phyloP scores from a whole-genome alignment of 2,888 invertebrate genomes.

The Drosophila affinis region DNA sequence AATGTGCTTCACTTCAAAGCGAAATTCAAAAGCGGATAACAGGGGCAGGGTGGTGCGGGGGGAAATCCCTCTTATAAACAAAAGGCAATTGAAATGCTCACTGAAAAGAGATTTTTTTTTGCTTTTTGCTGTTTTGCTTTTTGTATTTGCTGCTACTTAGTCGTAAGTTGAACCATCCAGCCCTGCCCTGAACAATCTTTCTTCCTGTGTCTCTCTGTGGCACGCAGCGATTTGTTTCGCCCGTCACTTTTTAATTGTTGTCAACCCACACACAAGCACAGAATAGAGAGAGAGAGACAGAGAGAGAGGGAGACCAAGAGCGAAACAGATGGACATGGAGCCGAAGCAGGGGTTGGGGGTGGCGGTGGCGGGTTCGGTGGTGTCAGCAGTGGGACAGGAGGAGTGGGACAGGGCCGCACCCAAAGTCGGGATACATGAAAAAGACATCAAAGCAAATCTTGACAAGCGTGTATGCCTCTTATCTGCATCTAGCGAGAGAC shows the following conservation, averaged over 20 bases:
- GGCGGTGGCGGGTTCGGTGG: too few species aligned
- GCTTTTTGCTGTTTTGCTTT: constrained; percentile 35
- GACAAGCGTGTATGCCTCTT: constrained; percentile 69
- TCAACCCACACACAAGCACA: constrained; percentile 62
- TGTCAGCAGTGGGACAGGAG: too few species aligned
- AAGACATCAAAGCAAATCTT: constrained; percentile 77
- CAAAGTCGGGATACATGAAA: constrained; percentile 72
- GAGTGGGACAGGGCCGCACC: constrained; percentile 52
- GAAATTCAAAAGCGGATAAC: constrained; percentile 27
- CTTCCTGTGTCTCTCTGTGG: constrained; percentile 4
- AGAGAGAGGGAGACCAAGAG: neutral
- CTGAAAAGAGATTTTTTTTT: constrained; percentile 19
- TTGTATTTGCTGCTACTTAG: constrained; percentile 65
- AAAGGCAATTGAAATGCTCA: constrained; percentile 67
- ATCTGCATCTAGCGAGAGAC: constrained; percentile 62
- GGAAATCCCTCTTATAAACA: constrained; percentile 48
- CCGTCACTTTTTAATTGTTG: constrained; percentile 73
- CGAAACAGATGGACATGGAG: constrained; percentile 55
- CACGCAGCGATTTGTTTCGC: constrained; percentile 41
- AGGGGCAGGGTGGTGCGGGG: constrained; percentile 27
- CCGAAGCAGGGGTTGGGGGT: too few species aligned
- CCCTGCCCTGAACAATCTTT: neutral
- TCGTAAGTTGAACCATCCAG: constrained; percentile 40
- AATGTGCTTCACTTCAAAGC: constrained; percentile 67
- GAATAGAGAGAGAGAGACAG: neutral